Base-by-base conservation (phyloP, 1,140 invertebrate species). In the Anastrepha ludens region DNA sequence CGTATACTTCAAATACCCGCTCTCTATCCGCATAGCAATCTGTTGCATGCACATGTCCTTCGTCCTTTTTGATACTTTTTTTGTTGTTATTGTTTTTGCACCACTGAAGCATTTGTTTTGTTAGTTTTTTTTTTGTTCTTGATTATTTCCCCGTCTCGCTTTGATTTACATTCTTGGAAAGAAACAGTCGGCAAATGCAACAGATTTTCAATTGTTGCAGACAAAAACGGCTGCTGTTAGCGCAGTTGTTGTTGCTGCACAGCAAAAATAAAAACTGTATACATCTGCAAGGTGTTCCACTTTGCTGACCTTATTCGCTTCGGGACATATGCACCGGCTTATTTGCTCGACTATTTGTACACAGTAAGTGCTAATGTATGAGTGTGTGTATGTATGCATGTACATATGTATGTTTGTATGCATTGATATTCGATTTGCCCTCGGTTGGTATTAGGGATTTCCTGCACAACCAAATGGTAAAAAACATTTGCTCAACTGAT, bases 31-130 rank as follows among this genome's bases (percentile, higher is more conserved):
- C 9, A 29, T 20, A 81, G 11, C 74, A 81, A 81, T 81, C 74
- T 81, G 74, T 81, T 81, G 74, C 74, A 55, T 81, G 74, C 74
- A 81, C 74, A 81, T 81, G 74, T 81, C 74, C 74, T 81, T 47
- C 44, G 74, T 78, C 74, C 74, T 78, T 50, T 47, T 55, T 20
- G 6, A 20, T 39, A 1, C 13, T 74, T 74, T 44, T 62, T 62
- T 58, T 58, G 5, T 64, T 13, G 8, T 64, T 64, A 13, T 64
- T 67, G 64, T 67, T 81, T 81, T 81, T n/a, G 17, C 3, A 1
- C 47, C 9, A 13, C 74, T 81, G 47, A 55, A 74, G 74, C 74
- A 81, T 81, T 81, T 81, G 74, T 81, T 81, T 74, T 81, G 74
- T 81, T 55, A 8, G 50, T 7, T 7, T 81, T 81, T 81, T 81